Percentiles rank a stretch among this genome's conserved stretches.
Conservation (phyloP, 1,140 invertebrate species). For the Drosophila albomicans region DNA sequence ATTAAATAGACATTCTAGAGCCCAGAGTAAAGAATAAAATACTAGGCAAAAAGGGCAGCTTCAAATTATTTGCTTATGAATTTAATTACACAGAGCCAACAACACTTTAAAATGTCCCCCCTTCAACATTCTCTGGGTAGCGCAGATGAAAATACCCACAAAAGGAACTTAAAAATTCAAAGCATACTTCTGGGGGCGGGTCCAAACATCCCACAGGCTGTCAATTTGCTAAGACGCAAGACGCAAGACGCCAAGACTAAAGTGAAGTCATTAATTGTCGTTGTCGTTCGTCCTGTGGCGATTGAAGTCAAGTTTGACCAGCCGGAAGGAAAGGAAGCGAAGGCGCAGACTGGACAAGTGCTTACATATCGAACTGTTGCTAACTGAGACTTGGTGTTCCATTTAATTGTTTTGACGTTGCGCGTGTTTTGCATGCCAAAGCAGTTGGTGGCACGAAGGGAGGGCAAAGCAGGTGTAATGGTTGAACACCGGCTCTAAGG, state of each 20-base stretch:
- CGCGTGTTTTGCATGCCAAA: constrained; percentile 73
- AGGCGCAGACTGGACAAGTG: not conserved
- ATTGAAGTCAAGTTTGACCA: constrained; percentile 9
- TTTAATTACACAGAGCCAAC: not conserved
- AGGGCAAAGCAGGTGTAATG: not conserved
- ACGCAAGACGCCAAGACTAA: constrained; percentile 3
- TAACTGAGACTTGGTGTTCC: constrained; percentile 46
- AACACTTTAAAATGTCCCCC: not conserved
- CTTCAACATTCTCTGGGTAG: not conserved
- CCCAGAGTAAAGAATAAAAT: too few relatives aligned
- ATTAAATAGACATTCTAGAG: too few relatives aligned
- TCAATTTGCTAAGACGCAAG: constrained; percentile 52
- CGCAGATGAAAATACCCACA: not conserved
- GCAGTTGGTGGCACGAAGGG: not conserved
- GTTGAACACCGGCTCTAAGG: not conserved
- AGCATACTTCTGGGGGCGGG: constrained; percentile 29
- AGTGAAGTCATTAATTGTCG: constrained; percentile 72
- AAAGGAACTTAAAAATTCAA: constrained; percentile 30
- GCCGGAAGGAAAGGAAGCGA: not conserved
- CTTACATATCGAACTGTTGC: constrained; percentile 46
- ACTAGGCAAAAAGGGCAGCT: not conserved
- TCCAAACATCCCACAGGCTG: constrained; percentile 31
- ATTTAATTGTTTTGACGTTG: constrained; percentile 72
- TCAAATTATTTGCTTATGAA: not conserved
- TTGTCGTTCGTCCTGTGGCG: constrained; percentile 6